These are phyloP conservation scores for Aphis craccivora DNA, from an alignment of 1,140 invertebrate species.

Conservation along the genomic window DNA sequence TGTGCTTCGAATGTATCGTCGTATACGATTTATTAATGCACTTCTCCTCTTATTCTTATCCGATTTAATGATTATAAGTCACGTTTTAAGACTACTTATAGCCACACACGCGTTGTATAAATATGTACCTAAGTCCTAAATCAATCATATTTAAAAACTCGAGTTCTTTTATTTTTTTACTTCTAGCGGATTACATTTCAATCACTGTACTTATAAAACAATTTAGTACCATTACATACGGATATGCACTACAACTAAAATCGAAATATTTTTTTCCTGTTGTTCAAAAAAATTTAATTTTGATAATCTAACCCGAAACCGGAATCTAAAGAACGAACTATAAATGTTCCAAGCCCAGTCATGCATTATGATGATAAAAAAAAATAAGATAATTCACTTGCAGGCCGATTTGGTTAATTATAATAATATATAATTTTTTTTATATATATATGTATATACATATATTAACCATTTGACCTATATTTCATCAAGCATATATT, in stretches of 20 bases:
- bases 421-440: background rate
- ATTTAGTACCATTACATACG: background rate
- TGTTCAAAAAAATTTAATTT: background rate
- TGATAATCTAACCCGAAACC: background rate
- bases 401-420: background rate
- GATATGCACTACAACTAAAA: background rate
- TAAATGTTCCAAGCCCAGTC: background rate
- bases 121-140: background rate
- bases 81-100: background rate
- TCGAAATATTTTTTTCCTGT: background rate
- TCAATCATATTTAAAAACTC: background rate
- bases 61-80: background rate
- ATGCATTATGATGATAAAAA: background rate
- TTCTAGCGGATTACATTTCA: background rate
- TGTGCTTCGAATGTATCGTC: background rate
- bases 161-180: background rate
- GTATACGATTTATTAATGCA: background rate
- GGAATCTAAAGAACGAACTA: background rate
- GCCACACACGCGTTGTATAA: background rate
- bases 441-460: too few species aligned
- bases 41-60: background rate
- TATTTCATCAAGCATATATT: background rate
- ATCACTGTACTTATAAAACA: background rate
- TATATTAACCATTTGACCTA: background rate
- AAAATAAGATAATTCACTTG: background rate